Evolutionary conservation across 2,113 vertebrate species (phyloP).

Genomic region (Ptychochromis oligacanthus): DNA sequence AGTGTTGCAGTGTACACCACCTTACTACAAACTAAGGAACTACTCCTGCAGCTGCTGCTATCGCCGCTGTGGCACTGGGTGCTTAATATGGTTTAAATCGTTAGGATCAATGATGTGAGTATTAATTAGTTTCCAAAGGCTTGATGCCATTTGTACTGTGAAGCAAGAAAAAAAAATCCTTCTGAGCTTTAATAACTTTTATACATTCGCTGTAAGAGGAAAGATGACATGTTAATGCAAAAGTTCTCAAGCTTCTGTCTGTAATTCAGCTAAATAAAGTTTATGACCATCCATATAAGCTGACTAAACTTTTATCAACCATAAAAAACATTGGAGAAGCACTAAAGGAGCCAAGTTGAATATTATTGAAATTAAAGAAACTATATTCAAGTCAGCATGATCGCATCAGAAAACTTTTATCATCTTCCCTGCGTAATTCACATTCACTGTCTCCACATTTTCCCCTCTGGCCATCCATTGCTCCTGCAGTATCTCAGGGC

Average conservation of each 20-base stretch:
- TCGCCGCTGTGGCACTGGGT: background rate
- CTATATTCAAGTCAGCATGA: background rate
- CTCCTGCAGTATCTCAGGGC: no score
- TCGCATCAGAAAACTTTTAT: background rate
- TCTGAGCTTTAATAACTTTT: background rate
- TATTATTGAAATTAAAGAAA: constrained; percentile 1
- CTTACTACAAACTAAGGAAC: background rate
- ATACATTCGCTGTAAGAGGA: background rate
- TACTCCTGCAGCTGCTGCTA: background rate
- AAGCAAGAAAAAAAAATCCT: background rate
- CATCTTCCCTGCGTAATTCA: background rate
- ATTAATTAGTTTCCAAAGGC: constrained; percentile 1
- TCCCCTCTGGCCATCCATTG: no score
- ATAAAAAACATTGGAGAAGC: background rate
- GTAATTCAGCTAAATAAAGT: background rate
- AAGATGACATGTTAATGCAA: background rate
- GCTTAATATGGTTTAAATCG: background rate
- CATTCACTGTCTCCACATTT: background rate
- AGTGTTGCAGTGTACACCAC: background rate
- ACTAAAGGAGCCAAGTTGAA: constrained; percentile 7
- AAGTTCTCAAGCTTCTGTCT: background rate
- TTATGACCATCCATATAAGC: background rate
- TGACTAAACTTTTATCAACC: background rate
- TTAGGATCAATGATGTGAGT: background rate
- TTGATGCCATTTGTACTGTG: background rate